phyloP scores from a whole-genome alignment of 2,113 vertebrate genomes.

The Cricetomys ansorgei region DNA sequence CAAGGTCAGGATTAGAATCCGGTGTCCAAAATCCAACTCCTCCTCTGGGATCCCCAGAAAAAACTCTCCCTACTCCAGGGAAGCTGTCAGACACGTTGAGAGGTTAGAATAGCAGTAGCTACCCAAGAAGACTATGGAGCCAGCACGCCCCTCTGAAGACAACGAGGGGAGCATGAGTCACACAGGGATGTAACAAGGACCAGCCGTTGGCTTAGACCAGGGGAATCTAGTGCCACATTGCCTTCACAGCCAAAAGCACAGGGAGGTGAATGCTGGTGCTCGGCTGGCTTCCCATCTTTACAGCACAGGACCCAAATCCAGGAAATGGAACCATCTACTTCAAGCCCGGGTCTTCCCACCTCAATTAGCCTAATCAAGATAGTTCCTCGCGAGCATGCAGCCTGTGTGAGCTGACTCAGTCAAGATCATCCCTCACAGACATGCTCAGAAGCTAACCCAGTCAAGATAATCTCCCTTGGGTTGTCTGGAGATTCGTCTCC shows the following conservation, averaged over 20 bases:
- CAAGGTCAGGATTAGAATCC: background rate
- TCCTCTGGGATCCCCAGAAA: background rate
- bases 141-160: no score
- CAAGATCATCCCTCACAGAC: background rate
- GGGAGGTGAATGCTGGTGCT: no score
- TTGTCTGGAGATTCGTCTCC: background rate
- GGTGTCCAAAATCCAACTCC: background rate
- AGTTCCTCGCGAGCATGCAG: background rate
- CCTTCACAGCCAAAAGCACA: background rate
- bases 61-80: background rate
- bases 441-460: background rate
- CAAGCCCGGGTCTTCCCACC: background rate
- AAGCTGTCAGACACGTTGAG: background rate
- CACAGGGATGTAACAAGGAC: background rate
- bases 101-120: no score
- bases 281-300: background rate
- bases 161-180: fast-evolving
- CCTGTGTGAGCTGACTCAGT: background rate
- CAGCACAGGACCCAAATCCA: background rate
- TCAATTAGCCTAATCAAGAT: background rate
- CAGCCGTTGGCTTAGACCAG: background rate
- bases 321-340: background rate
- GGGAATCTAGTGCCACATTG: background rate
- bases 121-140: background rate
- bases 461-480: background rate